Evolutionary conservation across 2,888 invertebrate species (phyloP).

Genomic region (Neelides folsomi): DNA sequence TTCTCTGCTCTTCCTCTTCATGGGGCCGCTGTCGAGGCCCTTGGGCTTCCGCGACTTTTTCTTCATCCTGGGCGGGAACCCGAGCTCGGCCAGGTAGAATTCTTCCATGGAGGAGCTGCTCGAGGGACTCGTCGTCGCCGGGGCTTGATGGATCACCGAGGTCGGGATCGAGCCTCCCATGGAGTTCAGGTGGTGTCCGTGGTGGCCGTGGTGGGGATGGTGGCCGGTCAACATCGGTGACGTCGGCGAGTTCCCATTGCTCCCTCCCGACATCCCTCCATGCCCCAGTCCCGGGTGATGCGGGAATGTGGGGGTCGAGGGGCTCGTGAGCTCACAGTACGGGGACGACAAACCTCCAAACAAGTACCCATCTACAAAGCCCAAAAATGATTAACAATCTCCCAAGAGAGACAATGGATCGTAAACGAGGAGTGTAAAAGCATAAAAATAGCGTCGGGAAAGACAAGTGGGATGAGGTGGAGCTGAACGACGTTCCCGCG

Average conservation of each 20-base stretch:
- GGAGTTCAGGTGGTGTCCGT: constrained; percentile 38
- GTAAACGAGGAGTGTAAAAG: neutral
- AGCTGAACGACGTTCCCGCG: no score
- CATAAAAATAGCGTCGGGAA: no score
- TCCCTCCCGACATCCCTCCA: constrained; percentile 20
- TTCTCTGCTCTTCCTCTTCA: constrained; percentile 83
- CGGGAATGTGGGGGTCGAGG: constrained; percentile 32
- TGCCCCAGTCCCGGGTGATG: constrained; percentile 26
- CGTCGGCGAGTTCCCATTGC: constrained; percentile 12
- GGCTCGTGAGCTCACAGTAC: constrained; percentile 33
- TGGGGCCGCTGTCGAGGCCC: constrained; percentile 37
- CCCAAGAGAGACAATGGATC: neutral
- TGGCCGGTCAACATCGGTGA: constrained; percentile 39
- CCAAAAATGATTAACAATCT: constrained; percentile 5
- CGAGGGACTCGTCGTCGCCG: constrained; percentile 34
- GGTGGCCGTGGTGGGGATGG: constrained; percentile 45
- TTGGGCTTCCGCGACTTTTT: constrained; percentile 69
- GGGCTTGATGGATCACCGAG: constrained; percentile 46
- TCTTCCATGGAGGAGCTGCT: constrained; percentile 68
- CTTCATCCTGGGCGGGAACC: constrained; percentile 65
- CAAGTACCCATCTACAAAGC: constrained; percentile 29
- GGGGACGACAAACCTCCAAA: constrained; percentile 29
- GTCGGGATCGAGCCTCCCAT: constrained; percentile 33
- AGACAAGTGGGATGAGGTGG: constrained; percentile 4
- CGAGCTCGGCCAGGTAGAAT: constrained; percentile 63